Conservation (phyloP, 1,140 invertebrate species). For the Mizuhopecten yessoensis region DNA sequence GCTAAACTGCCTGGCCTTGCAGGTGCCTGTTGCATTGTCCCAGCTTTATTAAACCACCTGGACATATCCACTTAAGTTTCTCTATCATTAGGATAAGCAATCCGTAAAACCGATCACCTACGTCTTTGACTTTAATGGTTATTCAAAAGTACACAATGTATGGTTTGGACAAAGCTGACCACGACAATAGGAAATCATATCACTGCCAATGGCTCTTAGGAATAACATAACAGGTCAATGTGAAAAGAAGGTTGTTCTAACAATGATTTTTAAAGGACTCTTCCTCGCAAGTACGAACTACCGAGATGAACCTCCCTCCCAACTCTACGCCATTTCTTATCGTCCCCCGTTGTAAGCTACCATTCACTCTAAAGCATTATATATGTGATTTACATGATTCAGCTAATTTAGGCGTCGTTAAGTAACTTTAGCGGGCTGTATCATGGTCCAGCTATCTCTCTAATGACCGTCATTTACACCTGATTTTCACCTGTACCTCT, state of each 20-base stretch:
- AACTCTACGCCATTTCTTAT: too few relatives aligned
- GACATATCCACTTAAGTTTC: neutral
- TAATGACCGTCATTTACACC: neutral
- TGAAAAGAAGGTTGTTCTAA: neutral
- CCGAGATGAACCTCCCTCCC: too few relatives aligned
- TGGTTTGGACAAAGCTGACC: neutral
- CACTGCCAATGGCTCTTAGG: neutral
- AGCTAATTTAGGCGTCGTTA: too few relatives aligned
- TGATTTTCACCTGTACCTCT: neutral
- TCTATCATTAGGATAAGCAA: neutral
- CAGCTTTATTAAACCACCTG: constrained; percentile 7
- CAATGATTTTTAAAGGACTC: too few relatives aligned
- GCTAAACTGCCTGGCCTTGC: neutral
- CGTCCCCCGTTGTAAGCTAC: too few relatives aligned
- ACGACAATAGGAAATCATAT: neutral
- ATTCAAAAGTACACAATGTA: neutral
- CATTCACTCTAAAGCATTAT: too few relatives aligned
- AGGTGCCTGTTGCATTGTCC: neutral
- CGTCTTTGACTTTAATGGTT: neutral
- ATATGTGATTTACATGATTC: too few relatives aligned
- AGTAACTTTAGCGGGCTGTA: too few relatives aligned
- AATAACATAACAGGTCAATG: neutral
- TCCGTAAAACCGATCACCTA: neutral
- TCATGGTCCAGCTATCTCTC: neutral
- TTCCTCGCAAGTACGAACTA: too few relatives aligned